These are phyloP conservation scores for Callinectes sapidus DNA, from an alignment of 2,888 invertebrate species.

Conservation along the genomic window DNA sequence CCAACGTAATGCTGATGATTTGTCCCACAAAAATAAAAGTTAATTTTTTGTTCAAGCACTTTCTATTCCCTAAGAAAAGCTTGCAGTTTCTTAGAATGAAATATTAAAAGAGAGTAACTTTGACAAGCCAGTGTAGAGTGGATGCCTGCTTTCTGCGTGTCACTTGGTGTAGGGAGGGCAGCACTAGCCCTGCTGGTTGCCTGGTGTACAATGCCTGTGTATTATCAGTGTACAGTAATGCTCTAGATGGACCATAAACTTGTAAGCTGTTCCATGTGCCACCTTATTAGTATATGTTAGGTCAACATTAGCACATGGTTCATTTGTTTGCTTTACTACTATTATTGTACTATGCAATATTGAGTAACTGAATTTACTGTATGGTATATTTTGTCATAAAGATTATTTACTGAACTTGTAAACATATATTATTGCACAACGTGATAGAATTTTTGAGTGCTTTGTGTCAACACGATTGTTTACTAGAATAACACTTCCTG, in stretches of 20 bases:
- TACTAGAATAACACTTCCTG: not conserved
- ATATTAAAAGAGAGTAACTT: not conserved
- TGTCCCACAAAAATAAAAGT: slow-evolving; percentile 12
- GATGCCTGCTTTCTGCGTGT: not conserved
- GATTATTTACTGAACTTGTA: not conserved
- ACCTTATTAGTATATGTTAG: not conserved
- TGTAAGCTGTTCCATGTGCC: not conserved
- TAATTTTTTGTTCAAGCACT: slow-evolving; percentile 26
- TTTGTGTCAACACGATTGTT: not conserved
- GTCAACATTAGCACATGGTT: not conserved
- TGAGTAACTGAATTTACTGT: not conserved
- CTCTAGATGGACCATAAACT: not conserved
- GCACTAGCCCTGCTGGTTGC: not conserved
- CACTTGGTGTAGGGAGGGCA: too few relatives aligned
- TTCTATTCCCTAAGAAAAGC: not conserved
- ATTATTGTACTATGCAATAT: not conserved
- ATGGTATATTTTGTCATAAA: not conserved
- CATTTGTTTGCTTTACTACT: not conserved
- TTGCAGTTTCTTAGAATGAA: not conserved
- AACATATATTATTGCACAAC: not conserved
- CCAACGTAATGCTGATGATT: not conserved
- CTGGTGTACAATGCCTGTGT: not conserved
- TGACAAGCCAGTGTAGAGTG: not conserved
- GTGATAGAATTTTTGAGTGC: not conserved
- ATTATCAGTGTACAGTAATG: not conserved